phyloP scores from a whole-genome alignment of 2,797 vertebrate species.

The Lophotriccus pileatus region DNA sequence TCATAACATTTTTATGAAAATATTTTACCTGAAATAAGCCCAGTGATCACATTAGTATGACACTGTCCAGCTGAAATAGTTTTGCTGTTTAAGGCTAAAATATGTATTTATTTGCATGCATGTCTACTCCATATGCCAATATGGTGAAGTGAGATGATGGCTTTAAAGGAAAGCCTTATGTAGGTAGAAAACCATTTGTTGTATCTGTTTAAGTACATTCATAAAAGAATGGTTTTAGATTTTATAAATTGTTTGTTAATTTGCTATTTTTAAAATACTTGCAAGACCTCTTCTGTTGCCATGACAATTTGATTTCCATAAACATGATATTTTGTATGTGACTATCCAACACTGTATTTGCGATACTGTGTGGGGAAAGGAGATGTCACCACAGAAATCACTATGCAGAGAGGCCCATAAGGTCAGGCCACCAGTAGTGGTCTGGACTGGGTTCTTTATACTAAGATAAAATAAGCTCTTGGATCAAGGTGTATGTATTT shows the following conservation, averaged over 20 bases:
- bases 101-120: neutral
- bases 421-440: neutral
- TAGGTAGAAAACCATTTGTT: slow-evolving; percentile 7
- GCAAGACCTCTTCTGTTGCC: slow-evolving; percentile 76
- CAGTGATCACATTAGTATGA: neutral
- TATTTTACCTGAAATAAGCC: neutral
- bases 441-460: neutral
- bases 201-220: slow-evolving; percentile 12
- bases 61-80: neutral
- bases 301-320: slow-evolving; percentile 77
- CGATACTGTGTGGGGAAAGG: neutral
- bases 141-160: neutral
- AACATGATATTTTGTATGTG: slow-evolving; percentile 68
- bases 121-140: neutral
- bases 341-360: slow-evolving; percentile 49
- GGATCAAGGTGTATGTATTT: neutral
- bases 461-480: neutral
- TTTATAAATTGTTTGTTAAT: slow-evolving; percentile 75
- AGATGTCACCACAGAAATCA: neutral
- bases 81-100: neutral
- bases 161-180: neutral
- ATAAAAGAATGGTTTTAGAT: slow-evolving; percentile 60
- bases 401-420: neutral
- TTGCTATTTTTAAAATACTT: slow-evolving; percentile 78
- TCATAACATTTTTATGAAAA: neutral